These are phyloP conservation scores for Paraplagusia blochii DNA, from an alignment of 2,113 vertebrate genomes.

Conservation along the genomic window DNA sequence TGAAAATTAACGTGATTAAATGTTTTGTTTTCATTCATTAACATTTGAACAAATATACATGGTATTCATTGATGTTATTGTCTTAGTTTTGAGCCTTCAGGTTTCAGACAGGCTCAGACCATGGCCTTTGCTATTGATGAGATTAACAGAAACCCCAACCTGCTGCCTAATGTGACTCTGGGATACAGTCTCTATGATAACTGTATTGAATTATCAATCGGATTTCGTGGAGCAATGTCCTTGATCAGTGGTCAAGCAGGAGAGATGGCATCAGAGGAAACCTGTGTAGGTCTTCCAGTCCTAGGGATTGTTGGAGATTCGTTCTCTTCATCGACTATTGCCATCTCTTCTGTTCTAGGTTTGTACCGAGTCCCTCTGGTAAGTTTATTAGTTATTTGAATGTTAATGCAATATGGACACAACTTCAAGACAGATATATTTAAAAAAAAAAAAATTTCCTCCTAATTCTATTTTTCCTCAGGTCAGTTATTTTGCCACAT, in stretches of 20 bases:
- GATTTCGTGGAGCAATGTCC: conserved; percentile 59
- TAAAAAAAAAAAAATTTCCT: too few relatives aligned
- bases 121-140: conserved; percentile 54
- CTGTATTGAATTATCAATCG: conserved; percentile 50
- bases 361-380: conserved; percentile 68
- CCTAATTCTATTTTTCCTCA: neutral
- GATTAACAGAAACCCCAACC: conserved; percentile 38
- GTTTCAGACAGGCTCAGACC: conserved; percentile 57
- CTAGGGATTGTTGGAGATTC: conserved; percentile 68
- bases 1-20: too few relatives aligned
- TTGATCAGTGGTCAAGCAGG: conserved; percentile 55
- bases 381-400: conserved; percentile 5
- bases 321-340: conserved; percentile 61
- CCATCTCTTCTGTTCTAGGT: conserved; percentile 64
- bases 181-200: conserved; percentile 67
- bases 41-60: too few relatives aligned
- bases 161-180: conserved; percentile 55
- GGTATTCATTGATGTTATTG: neutral
- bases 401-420: neutral
- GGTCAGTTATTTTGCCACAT: conserved; percentile 45
- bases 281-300: conserved; percentile 59
- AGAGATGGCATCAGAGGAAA: conserved; percentile 12
- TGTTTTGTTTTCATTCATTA: too few relatives aligned
- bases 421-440: too few relatives aligned
- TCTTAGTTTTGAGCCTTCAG: conserved; percentile 46